phyloP scores from a whole-genome alignment of 2,888 invertebrate species.

The Eristalis intricaria region DNA sequence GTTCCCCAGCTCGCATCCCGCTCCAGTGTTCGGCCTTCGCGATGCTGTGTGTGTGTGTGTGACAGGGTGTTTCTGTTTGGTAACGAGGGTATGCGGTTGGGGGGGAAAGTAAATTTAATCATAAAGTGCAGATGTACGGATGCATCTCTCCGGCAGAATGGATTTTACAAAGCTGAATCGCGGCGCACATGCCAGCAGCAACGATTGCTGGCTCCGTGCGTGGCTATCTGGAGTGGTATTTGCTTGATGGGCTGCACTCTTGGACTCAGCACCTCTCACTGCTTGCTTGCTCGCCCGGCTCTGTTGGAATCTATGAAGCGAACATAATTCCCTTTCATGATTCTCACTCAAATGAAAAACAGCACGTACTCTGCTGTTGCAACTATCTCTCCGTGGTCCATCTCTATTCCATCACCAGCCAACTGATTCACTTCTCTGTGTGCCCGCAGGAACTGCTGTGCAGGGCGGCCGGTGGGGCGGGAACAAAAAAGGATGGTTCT shows the following conservation, averaged over 20 bases:
- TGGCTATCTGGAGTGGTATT: conserved; percentile 10
- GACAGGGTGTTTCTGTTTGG: neutral
- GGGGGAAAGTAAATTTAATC: conserved; percentile 66
- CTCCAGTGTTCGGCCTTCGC: neutral
- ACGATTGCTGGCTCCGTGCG: neutral
- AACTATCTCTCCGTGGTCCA: conserved; percentile 5
- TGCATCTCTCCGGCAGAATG: conserved; percentile 37
- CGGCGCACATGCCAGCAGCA: neutral
- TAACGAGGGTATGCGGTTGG: neutral
- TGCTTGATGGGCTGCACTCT: conserved; percentile 40
- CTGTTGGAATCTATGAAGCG: conserved; percentile 76
- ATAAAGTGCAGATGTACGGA: conserved; percentile 70
- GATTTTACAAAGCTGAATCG: conserved; percentile 50
- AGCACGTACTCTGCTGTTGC: conserved; percentile 72
- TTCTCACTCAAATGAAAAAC: conserved; percentile 79
- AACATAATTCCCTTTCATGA: conserved; percentile 79
- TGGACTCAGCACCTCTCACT: conserved; percentile 10
- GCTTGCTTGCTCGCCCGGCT: conserved; percentile 6
- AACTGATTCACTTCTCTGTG: conserved; percentile 7
- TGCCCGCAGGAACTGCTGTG: too few relatives aligned
- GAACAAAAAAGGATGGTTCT: conserved; percentile 1
- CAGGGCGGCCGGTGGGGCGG: neutral
- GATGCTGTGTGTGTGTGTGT: neutral
- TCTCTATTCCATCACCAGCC: neutral
- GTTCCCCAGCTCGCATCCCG: conserved; percentile 25